Evolutionary conservation across 1,140 invertebrate species (phyloP).

Genomic region (Trypoxylus dichotomus): DNA sequence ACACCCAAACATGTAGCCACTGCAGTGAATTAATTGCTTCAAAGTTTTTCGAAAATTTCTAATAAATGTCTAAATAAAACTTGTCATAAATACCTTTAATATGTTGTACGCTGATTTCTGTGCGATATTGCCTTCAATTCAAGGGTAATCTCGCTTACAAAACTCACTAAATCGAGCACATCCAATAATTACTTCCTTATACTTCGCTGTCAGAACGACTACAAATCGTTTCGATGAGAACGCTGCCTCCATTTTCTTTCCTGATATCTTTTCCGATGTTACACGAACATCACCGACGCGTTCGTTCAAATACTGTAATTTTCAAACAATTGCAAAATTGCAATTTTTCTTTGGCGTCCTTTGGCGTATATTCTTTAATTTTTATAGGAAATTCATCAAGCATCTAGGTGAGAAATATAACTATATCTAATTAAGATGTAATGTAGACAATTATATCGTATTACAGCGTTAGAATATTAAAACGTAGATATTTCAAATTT

Average conservation of each 20-base stretch:
- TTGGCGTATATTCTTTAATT: neutral
- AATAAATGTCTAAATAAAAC: constrained; percentile 18
- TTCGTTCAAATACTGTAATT: neutral
- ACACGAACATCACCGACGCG: constrained; percentile 28
- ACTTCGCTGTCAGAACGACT: constrained; percentile 36
- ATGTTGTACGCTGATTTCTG: neutral
- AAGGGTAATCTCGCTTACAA: neutral
- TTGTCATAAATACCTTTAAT: constrained; percentile 20
- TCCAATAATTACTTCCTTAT: constrained; percentile 19
- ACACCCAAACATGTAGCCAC: constrained; percentile 41
- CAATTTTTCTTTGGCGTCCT: neutral
- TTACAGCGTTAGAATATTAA: too few species aligned
- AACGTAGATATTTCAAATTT: too few species aligned
- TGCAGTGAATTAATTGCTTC: constrained; percentile 38
- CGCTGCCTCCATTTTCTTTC: constrained; percentile 43
- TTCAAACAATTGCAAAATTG: neutral
- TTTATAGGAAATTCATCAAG: neutral
- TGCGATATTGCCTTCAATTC: constrained; percentile 22
- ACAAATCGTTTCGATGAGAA: constrained; percentile 44
- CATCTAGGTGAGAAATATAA: too few species aligned
- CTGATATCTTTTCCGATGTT: constrained; percentile 34
- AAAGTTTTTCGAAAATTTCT: constrained; percentile 35
- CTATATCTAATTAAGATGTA: too few species aligned
- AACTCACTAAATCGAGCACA: constrained; percentile 6
- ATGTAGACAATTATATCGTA: too few species aligned